phyloP scores from a whole-genome alignment of 2,797 vertebrate species.

The Melanotaenia maccullochi region DNA sequence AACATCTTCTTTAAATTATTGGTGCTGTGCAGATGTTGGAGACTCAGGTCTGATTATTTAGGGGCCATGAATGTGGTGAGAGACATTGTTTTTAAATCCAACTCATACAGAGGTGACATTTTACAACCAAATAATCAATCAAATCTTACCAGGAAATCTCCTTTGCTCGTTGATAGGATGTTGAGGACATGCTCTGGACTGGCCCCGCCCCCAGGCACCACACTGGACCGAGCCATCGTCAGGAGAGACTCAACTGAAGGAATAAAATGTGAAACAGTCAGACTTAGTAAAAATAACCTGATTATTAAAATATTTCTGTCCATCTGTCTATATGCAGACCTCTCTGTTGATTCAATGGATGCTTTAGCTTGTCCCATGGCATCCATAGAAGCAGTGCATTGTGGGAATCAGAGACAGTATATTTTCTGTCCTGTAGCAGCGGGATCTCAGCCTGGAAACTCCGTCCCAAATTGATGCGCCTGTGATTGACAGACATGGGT shows the following conservation, averaged over 20 bases:
- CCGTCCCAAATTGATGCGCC: conserved; percentile 90
- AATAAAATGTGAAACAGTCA: background rate
- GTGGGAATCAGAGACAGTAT: conserved; percentile 80
- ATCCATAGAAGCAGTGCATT: conserved; percentile 90
- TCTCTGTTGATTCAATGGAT: conserved; percentile 85
- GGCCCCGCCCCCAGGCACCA: conserved; percentile 89
- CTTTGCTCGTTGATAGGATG: conserved; percentile 90
- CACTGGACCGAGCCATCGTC: conserved; percentile 90
- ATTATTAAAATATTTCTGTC: too few species aligned
- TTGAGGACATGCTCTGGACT: conserved; percentile 90
- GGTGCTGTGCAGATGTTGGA: too few species aligned
- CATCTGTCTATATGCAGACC: conserved; percentile 71
- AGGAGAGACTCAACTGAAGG: conserved; percentile 88
- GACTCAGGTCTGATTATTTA: too few species aligned
- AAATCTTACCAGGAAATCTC: conserved; percentile 90
- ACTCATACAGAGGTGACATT: too few species aligned
- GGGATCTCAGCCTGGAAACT: conserved; percentile 92
- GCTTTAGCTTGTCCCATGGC: conserved; percentile 85
- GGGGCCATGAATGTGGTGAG: too few species aligned
- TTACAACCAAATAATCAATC: background rate
- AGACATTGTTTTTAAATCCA: too few species aligned
- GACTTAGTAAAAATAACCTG: too few species aligned
- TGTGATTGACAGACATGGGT: conserved; percentile 63
- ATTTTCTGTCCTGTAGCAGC: conserved; percentile 72
- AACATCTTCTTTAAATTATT: too few species aligned